Base-by-base conservation (phyloP, 2,797 vertebrate species). In the Acanthurus tractus region DNA sequence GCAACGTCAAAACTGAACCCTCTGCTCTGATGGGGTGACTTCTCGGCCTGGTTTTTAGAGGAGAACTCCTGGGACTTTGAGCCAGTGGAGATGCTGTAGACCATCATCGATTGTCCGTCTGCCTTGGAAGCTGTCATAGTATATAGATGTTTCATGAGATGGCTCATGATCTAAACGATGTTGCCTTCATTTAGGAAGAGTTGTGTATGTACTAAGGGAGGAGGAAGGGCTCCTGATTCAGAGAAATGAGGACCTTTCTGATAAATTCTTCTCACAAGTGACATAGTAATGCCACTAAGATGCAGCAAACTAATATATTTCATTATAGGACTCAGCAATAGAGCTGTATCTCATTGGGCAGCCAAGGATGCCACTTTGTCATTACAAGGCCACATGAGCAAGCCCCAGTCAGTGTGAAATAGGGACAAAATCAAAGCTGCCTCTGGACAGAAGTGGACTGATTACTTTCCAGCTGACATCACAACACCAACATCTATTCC, bases 301-400 rank as follows among this genome's bases (percentile, higher is more conserved):
- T 83, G 87, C 86, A 82, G 86, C 86, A 81, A 83, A 88, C 79
- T 70, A 81, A 86, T 92, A 92, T 92, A 89, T 94, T 92, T 93
- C 81, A 91, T 87, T 78, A 86, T 84, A 76, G 84, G 70, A 18
- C 63, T 58, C 70, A 23, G 88, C 88, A 75, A 90, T 92, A 79
- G 89, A 92, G 85, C 90, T 90, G 86, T 88, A 91, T 93, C 90
- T 87, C 91, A 92, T 85, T 85, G 86, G 88, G 83, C 87, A 88
- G 88, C 89, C 86, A 87, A 91, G 90, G 94, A 90, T 89, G 81
- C 86, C 79, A 85, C 89, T 93, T 82, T 89, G 89, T 94, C 93
- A 92, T 83, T 79, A 77, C 93, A 94, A 95, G 93, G 92, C 92
- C 92, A 86, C 80, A 73, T 38, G 71, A 68, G 74, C 61, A 25